Evolutionary conservation across 2,797 vertebrate species (phyloP), one percentile per base, ranked within the genome.

Genomic region (Meda fulgida): DNA sequence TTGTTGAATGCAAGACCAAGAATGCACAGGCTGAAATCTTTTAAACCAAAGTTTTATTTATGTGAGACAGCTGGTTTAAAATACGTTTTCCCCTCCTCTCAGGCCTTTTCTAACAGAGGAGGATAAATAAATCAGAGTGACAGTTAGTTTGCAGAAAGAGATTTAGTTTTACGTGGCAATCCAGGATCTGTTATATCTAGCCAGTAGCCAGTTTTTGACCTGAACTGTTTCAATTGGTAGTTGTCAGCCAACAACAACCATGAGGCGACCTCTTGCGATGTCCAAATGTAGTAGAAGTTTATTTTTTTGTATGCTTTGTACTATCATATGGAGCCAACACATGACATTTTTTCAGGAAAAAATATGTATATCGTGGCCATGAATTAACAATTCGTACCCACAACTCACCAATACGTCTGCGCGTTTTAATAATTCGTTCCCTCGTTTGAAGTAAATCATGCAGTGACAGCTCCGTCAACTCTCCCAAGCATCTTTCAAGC

Each of bases 51-150:
- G 16, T 73, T 75, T 77, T 23, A 31, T 53, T 66, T 9, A 38
- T 77, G 79, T 51, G 75, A 85, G 65, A 77, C 60, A 86, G 78
- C 83, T 80, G 55, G 18, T 70, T 85, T 83, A 85, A 85, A 43
- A 77, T 81, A 69, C 60, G 21, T 16, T 40, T 16, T 66, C 16
- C 36, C 51, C 40, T 40, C 46, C 40, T 69, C 26, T 34, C 38
- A 63, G 80, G 69, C 72, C 29, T 60, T 26, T 82, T 36, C 53
- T 53, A 81, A 6, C 51, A 5, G 51, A 81, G 36, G 53, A 63
- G 19, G 38, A 73, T 73, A 34, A 36, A 43, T 73, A 0, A 43
- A 82, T 73, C 53, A 18, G 29, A 48, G 40, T 43, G 29, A 82
- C 70, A 48, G 70, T 73, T 82, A 46, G 69, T 38, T 43, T 14